Evolutionary conservation across 2,113 vertebrate genomes (phyloP).

Genomic region (Kryptolebias marmoratus): DNA sequence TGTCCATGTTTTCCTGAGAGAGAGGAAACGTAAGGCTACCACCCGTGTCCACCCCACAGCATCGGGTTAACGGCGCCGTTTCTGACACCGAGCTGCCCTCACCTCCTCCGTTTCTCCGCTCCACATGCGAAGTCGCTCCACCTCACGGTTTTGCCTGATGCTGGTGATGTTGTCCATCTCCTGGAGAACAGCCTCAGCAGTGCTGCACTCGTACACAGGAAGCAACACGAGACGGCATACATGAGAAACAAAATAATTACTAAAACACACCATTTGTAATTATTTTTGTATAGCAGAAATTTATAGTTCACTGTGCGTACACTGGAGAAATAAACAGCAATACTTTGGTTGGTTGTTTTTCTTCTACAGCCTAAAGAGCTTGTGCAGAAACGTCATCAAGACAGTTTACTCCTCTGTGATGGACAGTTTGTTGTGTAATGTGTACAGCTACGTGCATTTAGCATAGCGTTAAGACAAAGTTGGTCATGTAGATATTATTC

Average conservation of each 20-base stretch:
- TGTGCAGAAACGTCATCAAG: neutral
- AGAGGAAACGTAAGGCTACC: neutral
- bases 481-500: too few species aligned
- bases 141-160: slow-evolving; percentile 93
- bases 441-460: too few species aligned
- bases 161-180: slow-evolving; percentile 99
- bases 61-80: neutral
- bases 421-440: neutral
- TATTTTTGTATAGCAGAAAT: too few species aligned
- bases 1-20: slow-evolving; percentile 97
- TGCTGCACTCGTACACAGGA: slow-evolving; percentile 73
- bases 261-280: too few species aligned
- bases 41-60: neutral
- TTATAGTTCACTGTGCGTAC: too few species aligned
- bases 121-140: slow-evolving; percentile 98
- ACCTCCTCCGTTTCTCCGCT: slow-evolving; percentile 94
- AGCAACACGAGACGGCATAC: slow-evolving; percentile 23
- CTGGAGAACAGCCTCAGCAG: slow-evolving; percentile 96
- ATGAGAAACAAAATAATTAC: neutral
- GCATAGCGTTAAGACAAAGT: too few species aligned
- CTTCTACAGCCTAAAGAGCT: too few species aligned
- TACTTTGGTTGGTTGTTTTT: too few species aligned
- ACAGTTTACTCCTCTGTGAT: neutral
- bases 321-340: too few species aligned
- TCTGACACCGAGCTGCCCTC: slow-evolving; percentile 52